A percentile compares a stretch with the other conserved stretches of the same genome.
Conservation (phyloP, 1,140 invertebrate species). For the Trichonephila clavipes region DNA sequence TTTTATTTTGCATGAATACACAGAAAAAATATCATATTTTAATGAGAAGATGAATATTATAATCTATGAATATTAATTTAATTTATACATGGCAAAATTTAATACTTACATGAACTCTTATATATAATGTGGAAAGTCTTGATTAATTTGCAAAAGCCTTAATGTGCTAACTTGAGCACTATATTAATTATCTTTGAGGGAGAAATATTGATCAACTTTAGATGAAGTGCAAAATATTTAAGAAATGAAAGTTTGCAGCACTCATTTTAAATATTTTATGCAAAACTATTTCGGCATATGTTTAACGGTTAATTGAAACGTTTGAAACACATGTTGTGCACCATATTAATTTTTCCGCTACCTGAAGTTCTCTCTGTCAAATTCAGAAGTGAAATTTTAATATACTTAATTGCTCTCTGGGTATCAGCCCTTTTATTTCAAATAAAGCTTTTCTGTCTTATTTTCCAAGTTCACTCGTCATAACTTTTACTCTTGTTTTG, state of each 20-base stretch:
- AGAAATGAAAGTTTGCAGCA: background rate
- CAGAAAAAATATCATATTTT: too few relatives aligned
- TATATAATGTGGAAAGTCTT: too few relatives aligned
- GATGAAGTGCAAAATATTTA: background rate
- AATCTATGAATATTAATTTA: too few relatives aligned
- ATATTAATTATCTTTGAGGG: constrained; percentile 1
- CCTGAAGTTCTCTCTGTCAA: background rate
- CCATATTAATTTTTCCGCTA: background rate
- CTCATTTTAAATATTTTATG: background rate
- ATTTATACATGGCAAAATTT: too few relatives aligned
- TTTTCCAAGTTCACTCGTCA: too few relatives aligned
- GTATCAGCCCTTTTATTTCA: too few relatives aligned
- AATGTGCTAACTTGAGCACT: background rate
- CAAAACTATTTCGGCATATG: background rate
- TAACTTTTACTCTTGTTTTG: too few relatives aligned
- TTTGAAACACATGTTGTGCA: background rate
- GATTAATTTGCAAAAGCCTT: background rate
- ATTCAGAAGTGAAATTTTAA: background rate
- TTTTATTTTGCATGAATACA: too few relatives aligned
- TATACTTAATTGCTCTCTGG: too few relatives aligned
- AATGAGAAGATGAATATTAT: too few relatives aligned
- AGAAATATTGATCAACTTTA: constrained; percentile 10
- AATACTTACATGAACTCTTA: too few relatives aligned
- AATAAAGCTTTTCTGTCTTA: too few relatives aligned
- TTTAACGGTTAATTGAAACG: background rate